Percentiles rank a stretch among this genome's conserved stretches.
Evolutionary conservation across 2,888 invertebrate species (phyloP).

Genomic region (Gibbula magus): DNA sequence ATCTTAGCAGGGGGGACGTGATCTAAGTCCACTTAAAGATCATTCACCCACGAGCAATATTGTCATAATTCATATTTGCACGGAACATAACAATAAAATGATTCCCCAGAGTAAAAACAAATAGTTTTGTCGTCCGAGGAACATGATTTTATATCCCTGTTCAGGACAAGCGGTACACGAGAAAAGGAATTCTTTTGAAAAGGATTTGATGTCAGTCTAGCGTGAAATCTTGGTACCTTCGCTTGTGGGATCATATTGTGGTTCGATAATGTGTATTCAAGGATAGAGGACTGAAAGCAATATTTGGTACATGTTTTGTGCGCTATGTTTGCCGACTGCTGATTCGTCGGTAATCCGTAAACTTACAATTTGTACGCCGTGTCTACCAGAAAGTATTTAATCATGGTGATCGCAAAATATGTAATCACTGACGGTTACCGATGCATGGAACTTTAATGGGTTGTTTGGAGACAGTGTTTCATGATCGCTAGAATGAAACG

Average conservation of each 20-base stretch:
- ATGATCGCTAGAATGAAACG: background rate
- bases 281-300: too few relatives aligned
- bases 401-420: background rate
- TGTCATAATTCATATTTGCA: constrained; percentile 7
- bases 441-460: too few relatives aligned
- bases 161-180: too few relatives aligned
- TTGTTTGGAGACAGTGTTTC: background rate
- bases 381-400: background rate
- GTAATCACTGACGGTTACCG: too few relatives aligned
- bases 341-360: background rate
- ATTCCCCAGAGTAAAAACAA: too few relatives aligned
- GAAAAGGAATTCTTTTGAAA: too few relatives aligned
- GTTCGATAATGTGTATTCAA: too few relatives aligned
- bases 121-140: too few relatives aligned
- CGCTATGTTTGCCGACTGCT: background rate
- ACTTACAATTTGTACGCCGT: background rate
- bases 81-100: background rate
- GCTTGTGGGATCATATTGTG: background rate
- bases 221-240: constrained; percentile 5
- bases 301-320: too few relatives aligned
- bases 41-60: background rate
- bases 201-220: background rate
- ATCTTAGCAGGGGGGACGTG: too few relatives aligned
- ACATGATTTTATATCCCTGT: too few relatives aligned
- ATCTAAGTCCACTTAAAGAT: too few relatives aligned